Base-by-base conservation (phyloP, 1,140 invertebrate species). In the Physella acuta region DNA sequence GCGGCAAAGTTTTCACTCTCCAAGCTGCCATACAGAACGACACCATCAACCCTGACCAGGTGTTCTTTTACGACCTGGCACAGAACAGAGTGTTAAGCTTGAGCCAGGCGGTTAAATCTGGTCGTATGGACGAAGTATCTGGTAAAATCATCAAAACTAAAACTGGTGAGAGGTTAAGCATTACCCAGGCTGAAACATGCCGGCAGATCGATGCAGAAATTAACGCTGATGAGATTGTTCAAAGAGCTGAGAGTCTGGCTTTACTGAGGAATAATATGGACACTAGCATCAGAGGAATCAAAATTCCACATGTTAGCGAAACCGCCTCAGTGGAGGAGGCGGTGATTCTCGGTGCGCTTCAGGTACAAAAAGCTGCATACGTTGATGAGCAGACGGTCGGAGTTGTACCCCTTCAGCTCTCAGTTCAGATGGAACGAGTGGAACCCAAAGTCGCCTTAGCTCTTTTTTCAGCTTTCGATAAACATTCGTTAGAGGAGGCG, bases 11-110 rank as follows among this genome's bases (percentile, higher is more conserved):
- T 14, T 68, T 82, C 39, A 78, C 78, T 1, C 63, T 85, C 1
- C 87, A 89, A 70, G 92, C 95, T 81, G 93, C 93, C 16, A 88
- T 97, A 33, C 88, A 89, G 65, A 82, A 86, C 26, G 91, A 91
- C 8, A 87, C 91, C 71, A 86, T 97, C 61, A 89, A 95, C 85
- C 89, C 91, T n/a, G 87, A 90, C 49, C 87, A 88, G 17, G 73
- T 78, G 0, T 82, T 78, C 68, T 74, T 81, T 36, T 81, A 74
- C 60, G 81, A 82, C 63, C 71, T 79, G 37, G 70, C 69, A 30
- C 63, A 71, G 24, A 74, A 78, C 17, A 76, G 76, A 65, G 52
- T 81, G 14, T 70, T 75, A 11, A 81, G 75, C 70, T 64, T 84
- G 8, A 68, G 75, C 26, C 39, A 73, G 34, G 81, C 80, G 11